Base-by-base conservation (phyloP, 2,113 vertebrate genomes). In the Nibea albiflora region DNA sequence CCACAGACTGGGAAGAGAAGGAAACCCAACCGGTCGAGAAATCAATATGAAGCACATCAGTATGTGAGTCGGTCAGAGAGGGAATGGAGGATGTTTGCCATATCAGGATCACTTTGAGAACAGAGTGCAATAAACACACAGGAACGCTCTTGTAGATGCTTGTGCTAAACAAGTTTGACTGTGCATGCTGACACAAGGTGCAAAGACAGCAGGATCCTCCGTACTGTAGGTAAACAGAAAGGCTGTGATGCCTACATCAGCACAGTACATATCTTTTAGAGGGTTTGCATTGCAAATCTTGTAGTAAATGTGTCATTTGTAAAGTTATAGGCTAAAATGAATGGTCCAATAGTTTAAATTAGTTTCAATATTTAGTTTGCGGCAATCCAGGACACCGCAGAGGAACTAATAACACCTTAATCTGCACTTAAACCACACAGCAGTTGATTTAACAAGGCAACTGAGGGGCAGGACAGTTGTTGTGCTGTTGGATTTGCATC, bases 1-100 rank as follows among this genome's bases (percentile, higher is more conserved):
- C 66, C 63, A 24, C 74, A 52, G 67, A 74, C 76, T 49, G 56
- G 72, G 70, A 82, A 49, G 81, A 71, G 86, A 83, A 56, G 56
- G 47, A 62, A 76, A 80, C 60, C 28, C 0, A 5, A 44, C 47
- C 1, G 17, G 80, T 84, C 72, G 44, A 56, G 64, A 89, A 90
- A 90, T 90, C 85, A 31, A 85, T 89, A 80, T 44, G 46, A 61
- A 83, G 75, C 62, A 20, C 76, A 77, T 90, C 86, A 79, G 81
- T 60, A 66, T 81, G 84, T 57, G 66, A 61, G 72, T 31, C 28
- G 2, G 47, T 4, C 66, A 46, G 60, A 54, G 31, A 50, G 26
- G 6, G 44, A 78, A 65, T 53, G 49, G 60, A 31, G 14, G 39
- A 24, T 64, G 80, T 77, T 76, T 12, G 76, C 50, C 72, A 44